Base-by-base conservation (phyloP, 2,888 invertebrate genomes). In the Leptinotarsa rubiginosa region DNA sequence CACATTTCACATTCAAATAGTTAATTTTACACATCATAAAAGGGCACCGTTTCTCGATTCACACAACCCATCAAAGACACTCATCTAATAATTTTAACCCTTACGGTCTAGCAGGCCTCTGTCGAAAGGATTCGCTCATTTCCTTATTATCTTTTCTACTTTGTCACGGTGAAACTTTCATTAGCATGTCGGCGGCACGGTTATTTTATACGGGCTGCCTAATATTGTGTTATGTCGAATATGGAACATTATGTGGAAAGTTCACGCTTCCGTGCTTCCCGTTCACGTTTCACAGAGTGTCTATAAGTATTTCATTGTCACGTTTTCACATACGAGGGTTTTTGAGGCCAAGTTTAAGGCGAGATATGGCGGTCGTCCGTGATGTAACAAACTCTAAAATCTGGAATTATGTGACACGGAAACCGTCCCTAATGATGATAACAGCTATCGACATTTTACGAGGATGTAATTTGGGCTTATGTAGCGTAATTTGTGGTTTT, bases 91-190 rank as follows among this genome's bases (percentile, higher is more conserved):
- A 56, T 25, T 56, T 20, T 20, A 22, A 20, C 56, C 20, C 15
- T 56, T 22, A 22, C 20, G 54, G 12, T 20, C 13, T 10, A 13
- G 20, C 22, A 56, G 20, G 56, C 22, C 13, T 22, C 15, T 13
- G 20, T 22, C 20, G 20, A 56, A 56, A 56, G 13, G 3, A 56
- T 56, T 56, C 20, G 56, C 13, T 56, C 22, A 22, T 20, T 22
- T 56, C 22, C 56, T 22, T 15, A 56, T 56, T 56, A 5, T 20
- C 22, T 56, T 2, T 20, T 56, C 56, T 56, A 56, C 56, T 56
- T 56, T 56, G 56, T 56, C 56, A 56, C 22, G 25, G 13, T 56
- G 18, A 56, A 22, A 22, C 22, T 56, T 56, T 56, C 56, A 56
- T 56, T 22, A 56, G 56, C 13, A 22, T 22, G 56, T 22, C 22